Evolutionary conservation across 2,888 invertebrate species (phyloP).

Genomic region (Ceraclea dissimilis): DNA sequence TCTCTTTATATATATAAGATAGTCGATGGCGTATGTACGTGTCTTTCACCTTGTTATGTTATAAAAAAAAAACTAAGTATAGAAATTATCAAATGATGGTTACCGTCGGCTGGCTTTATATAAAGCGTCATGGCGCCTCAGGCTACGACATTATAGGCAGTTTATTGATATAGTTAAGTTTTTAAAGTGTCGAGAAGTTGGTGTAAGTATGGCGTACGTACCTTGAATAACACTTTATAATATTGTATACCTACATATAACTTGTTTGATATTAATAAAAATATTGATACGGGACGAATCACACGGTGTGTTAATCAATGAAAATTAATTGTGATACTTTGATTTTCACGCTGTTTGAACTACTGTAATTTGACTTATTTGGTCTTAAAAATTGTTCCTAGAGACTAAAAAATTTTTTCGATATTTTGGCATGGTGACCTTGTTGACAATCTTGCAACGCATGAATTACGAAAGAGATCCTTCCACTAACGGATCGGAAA

Average conservation of each 20-base stretch:
- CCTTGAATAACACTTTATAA: not conserved
- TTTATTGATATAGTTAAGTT: conserved; percentile 2
- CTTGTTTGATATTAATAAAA: not conserved
- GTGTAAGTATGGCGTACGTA: not conserved
- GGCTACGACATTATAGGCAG: not conserved
- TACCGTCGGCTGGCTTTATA: not conserved
- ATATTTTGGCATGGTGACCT: too few species aligned
- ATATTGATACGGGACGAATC: too few species aligned
- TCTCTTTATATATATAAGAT: too few species aligned
- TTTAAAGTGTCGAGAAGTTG: not conserved
- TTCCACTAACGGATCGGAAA: too few species aligned
- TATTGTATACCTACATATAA: not conserved
- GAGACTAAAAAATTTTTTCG: too few species aligned
- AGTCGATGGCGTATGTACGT: not conserved
- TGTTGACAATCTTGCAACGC: too few species aligned
- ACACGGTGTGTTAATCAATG: not conserved
- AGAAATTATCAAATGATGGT: not conserved
- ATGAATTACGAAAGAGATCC: too few species aligned
- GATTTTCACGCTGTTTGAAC: too few species aligned
- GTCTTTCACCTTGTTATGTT: conserved; percentile 2
- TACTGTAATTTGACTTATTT: too few species aligned
- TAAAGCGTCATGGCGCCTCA: not conserved
- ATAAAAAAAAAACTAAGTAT: not conserved
- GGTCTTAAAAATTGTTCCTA: too few species aligned
- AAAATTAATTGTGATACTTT: too few species aligned